Percentiles rank a stretch among this genome's conserved stretches.
phyloP scores from a whole-genome alignment of 1,140 invertebrate species.

The Pemphigus obesinymphae region DNA sequence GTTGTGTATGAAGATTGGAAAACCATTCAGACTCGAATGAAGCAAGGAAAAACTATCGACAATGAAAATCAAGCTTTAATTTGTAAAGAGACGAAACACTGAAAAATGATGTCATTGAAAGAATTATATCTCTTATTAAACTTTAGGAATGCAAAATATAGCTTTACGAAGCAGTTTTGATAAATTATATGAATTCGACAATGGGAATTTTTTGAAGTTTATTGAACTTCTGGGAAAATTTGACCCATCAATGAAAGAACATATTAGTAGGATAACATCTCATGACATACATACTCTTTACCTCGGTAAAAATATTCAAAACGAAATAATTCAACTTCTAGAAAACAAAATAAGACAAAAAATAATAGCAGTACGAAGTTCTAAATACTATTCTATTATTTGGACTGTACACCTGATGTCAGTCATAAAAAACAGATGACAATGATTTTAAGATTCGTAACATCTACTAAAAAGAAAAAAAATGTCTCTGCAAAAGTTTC shows the following conservation, averaged over 20 bases:
- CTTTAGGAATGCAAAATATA: background rate
- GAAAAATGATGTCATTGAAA: too few species aligned
- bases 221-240: constrained; percentile 43
- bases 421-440: constrained; percentile 42
- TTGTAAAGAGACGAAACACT: too few species aligned
- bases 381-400: constrained; percentile 45
- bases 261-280: constrained; percentile 17
- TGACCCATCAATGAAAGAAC: constrained; percentile 39
- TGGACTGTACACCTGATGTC: constrained; percentile 42
- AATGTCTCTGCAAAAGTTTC: constrained; percentile 18
- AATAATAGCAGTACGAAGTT: constrained; percentile 45
- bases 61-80: too few species aligned
- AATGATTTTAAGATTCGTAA: constrained; percentile 38
- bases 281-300: constrained; percentile 40
- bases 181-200: background rate
- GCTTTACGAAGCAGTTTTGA: background rate
- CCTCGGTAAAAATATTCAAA: constrained; percentile 41
- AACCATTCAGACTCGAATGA: background rate
- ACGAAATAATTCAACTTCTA: constrained; percentile 42
- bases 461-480: background rate
- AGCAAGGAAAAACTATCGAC: background rate
- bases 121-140: background rate
- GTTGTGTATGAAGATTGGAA: background rate
- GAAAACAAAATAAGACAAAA: constrained; percentile 43
- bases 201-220: too few species aligned